phyloP scores from a whole-genome alignment of 1,140 invertebrate species.

The Aphidius gifuensis region DNA sequence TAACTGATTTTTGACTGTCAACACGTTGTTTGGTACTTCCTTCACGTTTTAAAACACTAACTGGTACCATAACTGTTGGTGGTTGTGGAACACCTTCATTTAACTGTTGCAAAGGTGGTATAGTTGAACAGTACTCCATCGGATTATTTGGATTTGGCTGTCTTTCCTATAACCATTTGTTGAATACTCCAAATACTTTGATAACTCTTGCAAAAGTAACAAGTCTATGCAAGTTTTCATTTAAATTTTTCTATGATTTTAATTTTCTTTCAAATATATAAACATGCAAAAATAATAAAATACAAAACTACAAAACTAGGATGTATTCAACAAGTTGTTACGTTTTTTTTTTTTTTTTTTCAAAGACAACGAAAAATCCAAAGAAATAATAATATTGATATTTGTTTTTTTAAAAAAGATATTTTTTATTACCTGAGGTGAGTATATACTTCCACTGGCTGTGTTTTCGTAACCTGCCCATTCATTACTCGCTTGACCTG shows the following conservation, averaged over 20 bases:
- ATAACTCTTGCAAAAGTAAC: background rate
- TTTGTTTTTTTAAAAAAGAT: too few species aligned
- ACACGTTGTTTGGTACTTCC: conserved; percentile 57
- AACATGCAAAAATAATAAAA: conserved; percentile 19
- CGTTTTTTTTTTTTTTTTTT: conserved; percentile 9
- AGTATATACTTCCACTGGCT: conserved; percentile 38
- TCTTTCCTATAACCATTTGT: conserved; percentile 56
- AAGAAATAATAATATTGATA: too few species aligned
- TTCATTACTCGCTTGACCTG: conserved; percentile 41
- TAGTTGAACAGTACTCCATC: conserved; percentile 84
- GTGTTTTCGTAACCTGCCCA: conserved; percentile 35
- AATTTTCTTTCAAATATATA: conserved; percentile 23
- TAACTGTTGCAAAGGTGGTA: conserved; percentile 77
- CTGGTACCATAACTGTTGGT: conserved; percentile 80
- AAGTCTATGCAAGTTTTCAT: conserved; percentile 2
- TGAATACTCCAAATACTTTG: conserved; percentile 54
- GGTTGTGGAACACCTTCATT: conserved; percentile 57
- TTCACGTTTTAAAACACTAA: conserved; percentile 77
- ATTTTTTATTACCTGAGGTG: conserved; percentile 43
- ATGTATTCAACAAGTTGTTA: conserved; percentile 56
- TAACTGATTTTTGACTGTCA: conserved; percentile 73
- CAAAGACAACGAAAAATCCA: too few species aligned
- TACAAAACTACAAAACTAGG: conserved; percentile 25
- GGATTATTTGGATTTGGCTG: conserved; percentile 85
- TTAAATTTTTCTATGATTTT: background rate